Conservation (phyloP, 2,888 invertebrate genomes). For the Eristalis arbustorum region DNA sequence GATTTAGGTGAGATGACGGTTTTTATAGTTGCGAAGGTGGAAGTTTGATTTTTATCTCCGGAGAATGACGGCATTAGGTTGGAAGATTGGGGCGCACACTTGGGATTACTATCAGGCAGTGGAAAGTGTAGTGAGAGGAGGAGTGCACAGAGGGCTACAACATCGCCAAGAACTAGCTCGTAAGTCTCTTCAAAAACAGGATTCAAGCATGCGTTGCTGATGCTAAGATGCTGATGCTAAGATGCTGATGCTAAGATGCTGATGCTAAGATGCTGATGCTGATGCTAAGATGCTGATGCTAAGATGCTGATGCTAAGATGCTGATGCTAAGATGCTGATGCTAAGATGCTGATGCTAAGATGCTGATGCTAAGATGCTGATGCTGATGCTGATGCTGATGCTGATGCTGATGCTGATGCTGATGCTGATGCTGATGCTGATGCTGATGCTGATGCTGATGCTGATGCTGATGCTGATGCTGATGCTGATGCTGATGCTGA, state of each 20-base stretch:
- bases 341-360: too few relatives aligned
- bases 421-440: background rate
- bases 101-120: background rate
- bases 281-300: too few relatives aligned
- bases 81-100: background rate
- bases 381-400: background rate
- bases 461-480: background rate
- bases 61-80: background rate
- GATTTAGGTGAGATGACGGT: background rate
- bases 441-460: background rate
- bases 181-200: too few relatives aligned
- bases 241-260: too few relatives aligned
- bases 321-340: too few relatives aligned
- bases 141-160: background rate
- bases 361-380: too few relatives aligned
- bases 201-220: background rate
- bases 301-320: too few relatives aligned
- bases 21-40: slow-evolving; percentile 11
- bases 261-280: too few relatives aligned
- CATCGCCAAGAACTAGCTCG: too few relatives aligned
- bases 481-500: background rate
- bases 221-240: background rate
- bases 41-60: slow-evolving; percentile 42
- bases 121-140: too few relatives aligned
- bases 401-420: background rate